Evolutionary conservation across 2,888 invertebrate genomes (phyloP), one percentile per base, ranked within the genome.

Genomic region (Calliphora vomitoria): DNA sequence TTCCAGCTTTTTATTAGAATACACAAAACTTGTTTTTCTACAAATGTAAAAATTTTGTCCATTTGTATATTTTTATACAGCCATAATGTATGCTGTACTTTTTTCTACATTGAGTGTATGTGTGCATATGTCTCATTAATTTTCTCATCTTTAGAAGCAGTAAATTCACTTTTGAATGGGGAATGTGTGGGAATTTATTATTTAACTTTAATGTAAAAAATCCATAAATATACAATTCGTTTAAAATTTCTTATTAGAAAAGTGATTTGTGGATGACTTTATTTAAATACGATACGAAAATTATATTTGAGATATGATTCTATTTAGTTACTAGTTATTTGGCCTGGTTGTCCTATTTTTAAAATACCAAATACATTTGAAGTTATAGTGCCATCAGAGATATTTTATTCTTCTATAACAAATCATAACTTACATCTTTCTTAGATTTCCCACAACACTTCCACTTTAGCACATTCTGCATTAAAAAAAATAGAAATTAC

Each of bases 181-280:
- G 41, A 31, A 20, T 53, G 18, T 53, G 25, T n/a, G 15, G 64
- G 53, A 76, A 35, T 25, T 76, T 66, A 5, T 75, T 55, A 71
- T 71, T 53, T 53, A 38, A 50, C 6, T 66, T 76, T 66, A 15
- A 64, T 53, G 41, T 38, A 18, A 13, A 75, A 47, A 5, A 11
- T 2, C 0, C 4, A 66, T n/a, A 66, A 66, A 66, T 20, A 11
- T 25, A 25, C 11, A 25, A 55, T 55, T 20, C 20, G 11, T 44
- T 44, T 44, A 44, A 44, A 44, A 62, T 15, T 18, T n/a, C n/a
- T 15, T 8, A 5, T 44, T 35, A 35, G 35, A 35, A 35, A 35
- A 35, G 5, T 0, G 6, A 35, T 35, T 35, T 35, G 25, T n/a
- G n/a, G n/a, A n/a, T n/a, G n/a, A n/a, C n/a, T n/a, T n/a, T n/a